Evolutionary conservation across 2,113 vertebrate species (phyloP).

Genomic region (Synodontis membranacea): DNA sequence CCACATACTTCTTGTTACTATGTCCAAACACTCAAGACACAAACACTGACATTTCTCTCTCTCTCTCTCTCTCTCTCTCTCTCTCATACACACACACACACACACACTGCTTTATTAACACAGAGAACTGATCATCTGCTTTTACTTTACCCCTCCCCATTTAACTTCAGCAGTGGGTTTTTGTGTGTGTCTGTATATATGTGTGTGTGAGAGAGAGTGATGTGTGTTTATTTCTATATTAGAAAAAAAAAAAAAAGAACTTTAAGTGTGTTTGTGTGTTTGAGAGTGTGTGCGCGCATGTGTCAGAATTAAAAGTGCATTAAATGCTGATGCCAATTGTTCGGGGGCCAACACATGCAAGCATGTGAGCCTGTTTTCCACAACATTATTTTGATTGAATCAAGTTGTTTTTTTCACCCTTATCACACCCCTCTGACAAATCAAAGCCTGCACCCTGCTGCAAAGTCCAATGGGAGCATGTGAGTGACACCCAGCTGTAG

Average conservation of each 20-base stretch:
- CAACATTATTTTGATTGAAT: conserved; percentile 64
- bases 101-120: not conserved
- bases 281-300: not conserved
- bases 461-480: conserved; percentile 53
- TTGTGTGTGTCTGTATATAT: not conserved
- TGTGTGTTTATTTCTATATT: not conserved
- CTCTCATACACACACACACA: not conserved
- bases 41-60: not conserved
- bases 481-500: conserved; percentile 60
- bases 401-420: conserved; percentile 60
- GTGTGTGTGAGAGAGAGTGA: not conserved
- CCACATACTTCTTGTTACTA: not conserved
- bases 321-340: conserved; percentile 51
- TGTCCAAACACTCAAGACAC: not conserved
- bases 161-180: not conserved
- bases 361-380: conserved; percentile 47
- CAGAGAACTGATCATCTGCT: not conserved
- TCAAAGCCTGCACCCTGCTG: conserved; percentile 47
- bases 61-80: not conserved
- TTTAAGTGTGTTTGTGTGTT: conserved; percentile 7
- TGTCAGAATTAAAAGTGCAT: conserved; percentile 47
- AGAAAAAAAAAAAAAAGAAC: not conserved
- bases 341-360: conserved; percentile 43
- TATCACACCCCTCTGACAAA: conserved; percentile 54
- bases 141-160: not conserved